These are phyloP conservation scores for Leptoteleia sp. DNA, from an alignment of 1,140 invertebrate genomes.

Conservation along the genomic window DNA sequence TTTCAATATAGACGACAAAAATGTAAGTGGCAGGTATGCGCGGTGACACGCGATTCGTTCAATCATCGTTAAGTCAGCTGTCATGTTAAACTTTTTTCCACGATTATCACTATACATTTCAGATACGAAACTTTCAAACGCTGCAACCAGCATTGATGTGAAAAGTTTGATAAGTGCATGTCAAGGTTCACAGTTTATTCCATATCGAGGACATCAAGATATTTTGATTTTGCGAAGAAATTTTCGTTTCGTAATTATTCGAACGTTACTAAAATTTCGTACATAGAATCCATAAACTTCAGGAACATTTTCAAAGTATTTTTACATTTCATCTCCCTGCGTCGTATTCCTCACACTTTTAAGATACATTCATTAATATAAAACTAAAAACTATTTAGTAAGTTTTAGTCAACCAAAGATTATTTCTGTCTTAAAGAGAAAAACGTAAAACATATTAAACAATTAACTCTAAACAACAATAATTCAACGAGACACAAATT, in stretches of 20 bases:
- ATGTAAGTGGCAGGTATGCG: slow-evolving; percentile 46
- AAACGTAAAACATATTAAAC: too few species aligned
- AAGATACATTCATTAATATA: too few species aligned
- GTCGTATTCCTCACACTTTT: too few species aligned
- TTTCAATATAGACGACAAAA: slow-evolving; percentile 48
- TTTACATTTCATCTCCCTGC: too few species aligned
- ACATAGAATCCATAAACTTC: too few species aligned
- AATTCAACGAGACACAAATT: too few species aligned
- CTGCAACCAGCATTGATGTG: slow-evolving; percentile 50
- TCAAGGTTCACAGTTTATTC: slow-evolving; percentile 49
- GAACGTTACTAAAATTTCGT: slow-evolving; percentile 18
- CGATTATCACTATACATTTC: slow-evolving; percentile 57
- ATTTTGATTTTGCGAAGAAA: slow-evolving; percentile 34
- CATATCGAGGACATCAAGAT: slow-evolving; percentile 50
- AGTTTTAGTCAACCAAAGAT: too few species aligned
- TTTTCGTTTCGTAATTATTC: slow-evolving; percentile 35
- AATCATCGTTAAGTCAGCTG: slow-evolving; percentile 70
- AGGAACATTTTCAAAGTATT: too few species aligned
- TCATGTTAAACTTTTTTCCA: slow-evolving; percentile 58
- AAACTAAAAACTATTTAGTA: too few species aligned
- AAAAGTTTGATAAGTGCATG: slow-evolving; percentile 61
- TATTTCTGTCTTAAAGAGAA: too few species aligned
- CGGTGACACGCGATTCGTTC: slow-evolving; percentile 67
- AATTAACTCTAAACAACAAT: too few species aligned
- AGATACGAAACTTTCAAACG: slow-evolving; percentile 63